Evolutionary conservation across 2,888 invertebrate species (phyloP).

Genomic region (Philereme vetulata): DNA sequence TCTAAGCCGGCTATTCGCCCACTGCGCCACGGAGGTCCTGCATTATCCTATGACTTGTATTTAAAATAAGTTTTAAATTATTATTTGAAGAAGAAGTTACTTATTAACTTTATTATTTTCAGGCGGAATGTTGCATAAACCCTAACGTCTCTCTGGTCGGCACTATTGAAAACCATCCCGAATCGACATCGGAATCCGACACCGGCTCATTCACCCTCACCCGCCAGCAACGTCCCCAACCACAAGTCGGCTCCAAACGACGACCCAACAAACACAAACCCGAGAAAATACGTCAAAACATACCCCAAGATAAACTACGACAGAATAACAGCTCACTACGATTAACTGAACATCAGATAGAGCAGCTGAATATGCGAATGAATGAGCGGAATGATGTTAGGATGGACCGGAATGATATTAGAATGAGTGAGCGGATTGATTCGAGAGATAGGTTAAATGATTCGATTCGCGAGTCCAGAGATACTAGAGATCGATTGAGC

Average conservation of each 20-base stretch:
- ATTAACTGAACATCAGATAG: conserved; percentile 51
- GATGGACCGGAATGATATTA: conserved; percentile 4
- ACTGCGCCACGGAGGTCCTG: too few species aligned
- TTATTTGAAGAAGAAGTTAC: too few species aligned
- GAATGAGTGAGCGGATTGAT: conserved; percentile 23
- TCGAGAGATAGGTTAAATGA: conserved; percentile 39
- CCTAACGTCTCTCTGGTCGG: conserved; percentile 75
- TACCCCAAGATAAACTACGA: conserved; percentile 59
- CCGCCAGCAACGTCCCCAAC: conserved; percentile 73
- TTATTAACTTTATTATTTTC: conserved; percentile 26
- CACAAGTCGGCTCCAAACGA: conserved; percentile 72
- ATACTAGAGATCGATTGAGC: conserved; percentile 50
- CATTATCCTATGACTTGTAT: too few species aligned
- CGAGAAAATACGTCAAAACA: conserved; percentile 37
- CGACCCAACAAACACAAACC: conserved; percentile 51
- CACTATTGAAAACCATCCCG: conserved; percentile 78
- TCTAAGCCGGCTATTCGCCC: too few species aligned
- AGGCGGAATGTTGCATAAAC: conserved; percentile 79
- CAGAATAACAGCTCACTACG: conserved; percentile 33
- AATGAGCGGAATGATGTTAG: conserved; percentile 40
- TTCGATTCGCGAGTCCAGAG: conserved; percentile 43
- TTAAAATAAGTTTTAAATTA: too few species aligned
- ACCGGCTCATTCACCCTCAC: conserved; percentile 75
- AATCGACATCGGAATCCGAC: conserved; percentile 78
- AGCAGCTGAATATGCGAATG: conserved; percentile 58